phyloP scores from a whole-genome alignment of 2,888 invertebrate species.

The Epinotia bilunana region DNA sequence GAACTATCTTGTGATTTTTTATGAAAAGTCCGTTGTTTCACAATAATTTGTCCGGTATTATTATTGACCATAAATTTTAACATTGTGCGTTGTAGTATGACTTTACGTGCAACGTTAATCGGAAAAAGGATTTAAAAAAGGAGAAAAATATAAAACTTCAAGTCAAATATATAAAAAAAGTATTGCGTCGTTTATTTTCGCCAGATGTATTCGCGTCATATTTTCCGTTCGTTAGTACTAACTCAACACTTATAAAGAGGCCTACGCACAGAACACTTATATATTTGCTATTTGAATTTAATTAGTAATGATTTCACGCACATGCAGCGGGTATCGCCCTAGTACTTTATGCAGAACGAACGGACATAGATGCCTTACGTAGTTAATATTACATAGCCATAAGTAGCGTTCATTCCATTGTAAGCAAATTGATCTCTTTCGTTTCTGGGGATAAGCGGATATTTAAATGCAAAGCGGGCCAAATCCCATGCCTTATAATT shows the following conservation, averaged over 20 bases:
- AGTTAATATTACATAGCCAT: slow-evolving; percentile 24
- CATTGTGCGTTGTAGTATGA: background rate
- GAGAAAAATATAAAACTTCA: background rate
- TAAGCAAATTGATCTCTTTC: slow-evolving; percentile 45
- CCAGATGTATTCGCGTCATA: too few relatives aligned
- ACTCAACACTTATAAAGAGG: too few relatives aligned
- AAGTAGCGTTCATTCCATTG: slow-evolving; percentile 40
- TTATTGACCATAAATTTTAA: background rate
- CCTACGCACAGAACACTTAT: too few relatives aligned
- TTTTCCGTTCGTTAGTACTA: too few relatives aligned
- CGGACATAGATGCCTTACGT: slow-evolving; percentile 3
- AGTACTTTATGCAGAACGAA: slow-evolving; percentile 10
- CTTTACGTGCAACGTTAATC: background rate
- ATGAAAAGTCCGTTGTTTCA: too few relatives aligned
- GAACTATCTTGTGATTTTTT: background rate
- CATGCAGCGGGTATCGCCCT: background rate
- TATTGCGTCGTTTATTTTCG: too few relatives aligned
- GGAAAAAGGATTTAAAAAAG: background rate
- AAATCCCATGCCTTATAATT: slow-evolving; percentile 43
- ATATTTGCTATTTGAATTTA: too few relatives aligned
- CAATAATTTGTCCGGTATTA: too few relatives aligned
- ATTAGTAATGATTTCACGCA: background rate
- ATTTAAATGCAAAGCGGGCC: slow-evolving; percentile 43
- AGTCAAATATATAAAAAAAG: too few relatives aligned
- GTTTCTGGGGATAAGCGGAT: slow-evolving; percentile 39